Evolutionary conservation across 2,888 invertebrate species (phyloP), one percentile per base, ranked within the genome.

Genomic region (Sinelater perroti): DNA sequence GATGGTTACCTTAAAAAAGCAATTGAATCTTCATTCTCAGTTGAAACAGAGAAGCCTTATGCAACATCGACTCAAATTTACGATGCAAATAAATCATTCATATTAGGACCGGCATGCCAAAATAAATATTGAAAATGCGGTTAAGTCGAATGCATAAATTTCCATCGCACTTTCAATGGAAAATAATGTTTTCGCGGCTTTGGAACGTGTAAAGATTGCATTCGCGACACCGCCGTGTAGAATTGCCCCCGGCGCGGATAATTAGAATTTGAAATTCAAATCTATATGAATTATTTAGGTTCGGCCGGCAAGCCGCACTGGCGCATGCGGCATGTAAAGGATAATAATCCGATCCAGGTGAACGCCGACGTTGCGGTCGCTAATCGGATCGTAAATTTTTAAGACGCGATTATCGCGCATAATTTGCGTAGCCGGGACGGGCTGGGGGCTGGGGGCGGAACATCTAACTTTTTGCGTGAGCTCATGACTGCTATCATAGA

Each of bases 201-300:
- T 18, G 18, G 28, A 45, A 45, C 45, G 18, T 45, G 45, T 30
- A 45, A 42, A 45, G 31, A 45, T 45, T 45, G 11, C 45, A 45
- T 45, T 28, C 30, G 46, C 40, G 24, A 40, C 33, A 26, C 42
- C 53, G 24, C 17, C 26, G 52, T 45, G 59, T 59, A 60, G 60
- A 64, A 59, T 54, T 57, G 46, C 55, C 47, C 49, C 36, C 56
- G 62, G 60, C 50, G 56, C 55, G 35, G 58, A 57, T 62, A 64
- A 64, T 64, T 62, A 60, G 57, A 64, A 64, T 64, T 62, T 64
- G 64, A 61, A 62, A 60, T 64, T 62, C 64, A 64, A 64, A 64
- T 64, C 60, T 46, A 47, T 62, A 64, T 64, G 64, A 64, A 64
- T 64, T 62, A 62, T 64, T 62, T 54, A 61, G 53, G 60, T 47